Conservation (phyloP, 2,888 invertebrate species). For the Chalcosyrphus nemorum region DNA sequence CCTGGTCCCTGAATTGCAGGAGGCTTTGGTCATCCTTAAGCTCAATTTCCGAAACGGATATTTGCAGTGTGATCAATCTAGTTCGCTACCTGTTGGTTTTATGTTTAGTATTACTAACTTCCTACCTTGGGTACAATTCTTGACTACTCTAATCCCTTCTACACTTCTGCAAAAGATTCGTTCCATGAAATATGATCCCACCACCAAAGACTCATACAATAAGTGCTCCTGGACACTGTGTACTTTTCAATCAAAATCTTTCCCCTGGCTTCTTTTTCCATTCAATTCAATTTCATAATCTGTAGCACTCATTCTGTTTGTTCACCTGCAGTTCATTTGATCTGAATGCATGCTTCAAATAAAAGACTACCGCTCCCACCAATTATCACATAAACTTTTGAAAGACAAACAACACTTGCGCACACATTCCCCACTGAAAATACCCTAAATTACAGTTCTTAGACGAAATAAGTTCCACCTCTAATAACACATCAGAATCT, state of each 20-base stretch:
- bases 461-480: neutral
- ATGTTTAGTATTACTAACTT: too few relatives aligned
- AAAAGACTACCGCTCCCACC: neutral
- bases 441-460: conserved; percentile 4
- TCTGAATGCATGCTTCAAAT: neutral
- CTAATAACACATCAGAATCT: conserved; percentile 34
- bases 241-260: neutral
- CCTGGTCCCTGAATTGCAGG: too few relatives aligned
- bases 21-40: too few relatives aligned
- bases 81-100: too few relatives aligned
- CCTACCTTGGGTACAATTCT: too few relatives aligned
- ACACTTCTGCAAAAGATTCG: too few relatives aligned
- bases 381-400: conserved; percentile 14
- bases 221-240: neutral
- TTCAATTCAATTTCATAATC: neutral
- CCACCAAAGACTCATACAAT: too few relatives aligned
- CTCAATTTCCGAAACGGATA: too few relatives aligned
- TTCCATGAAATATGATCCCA: too few relatives aligned
- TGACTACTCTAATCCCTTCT: too few relatives aligned
- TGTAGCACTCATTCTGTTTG: neutral
- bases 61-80: too few relatives aligned
- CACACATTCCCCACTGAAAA: neutral
- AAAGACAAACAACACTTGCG: conserved; percentile 3
- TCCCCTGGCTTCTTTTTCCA: neutral
- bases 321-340: neutral